These are phyloP conservation scores for Pantherophis guttatus DNA, from an alignment of 2,113 vertebrate species.

Conservation along the genomic window DNA sequence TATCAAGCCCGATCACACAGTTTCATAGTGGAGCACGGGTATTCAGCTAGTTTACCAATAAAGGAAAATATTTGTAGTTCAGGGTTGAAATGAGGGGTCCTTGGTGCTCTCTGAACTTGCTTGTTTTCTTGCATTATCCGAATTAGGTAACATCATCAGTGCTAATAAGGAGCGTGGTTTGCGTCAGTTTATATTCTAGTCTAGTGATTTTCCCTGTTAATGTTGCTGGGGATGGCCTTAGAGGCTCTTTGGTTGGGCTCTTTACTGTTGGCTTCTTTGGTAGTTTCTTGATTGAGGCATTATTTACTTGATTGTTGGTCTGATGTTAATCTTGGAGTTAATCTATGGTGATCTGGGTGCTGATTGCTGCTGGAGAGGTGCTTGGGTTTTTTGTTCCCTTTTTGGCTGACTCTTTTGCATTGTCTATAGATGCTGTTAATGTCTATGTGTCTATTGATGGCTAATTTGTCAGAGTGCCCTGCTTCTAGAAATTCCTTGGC, in stretches of 20 bases:
- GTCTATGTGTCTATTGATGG: background rate
- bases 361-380: background rate
- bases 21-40: no score
- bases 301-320: background rate
- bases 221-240: no score
- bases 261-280: background rate
- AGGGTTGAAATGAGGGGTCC: no score
- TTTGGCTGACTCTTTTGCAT: background rate
- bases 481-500: background rate
- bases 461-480: background rate
- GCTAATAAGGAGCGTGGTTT: no score
- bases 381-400: background rate
- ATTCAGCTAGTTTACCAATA: background rate
- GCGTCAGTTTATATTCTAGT: no score
- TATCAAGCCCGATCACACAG: no score
- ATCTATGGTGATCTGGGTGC: background rate
- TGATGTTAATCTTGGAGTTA: background rate
- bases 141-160: no score
- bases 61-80: no score
- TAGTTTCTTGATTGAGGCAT: background rate
- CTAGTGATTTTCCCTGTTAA: no score
- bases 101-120: no score
- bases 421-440: background rate
- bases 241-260: background rate
- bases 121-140: no score